Conservation (phyloP, 2,888 invertebrate genomes). For the Philopedon plagiatum region DNA sequence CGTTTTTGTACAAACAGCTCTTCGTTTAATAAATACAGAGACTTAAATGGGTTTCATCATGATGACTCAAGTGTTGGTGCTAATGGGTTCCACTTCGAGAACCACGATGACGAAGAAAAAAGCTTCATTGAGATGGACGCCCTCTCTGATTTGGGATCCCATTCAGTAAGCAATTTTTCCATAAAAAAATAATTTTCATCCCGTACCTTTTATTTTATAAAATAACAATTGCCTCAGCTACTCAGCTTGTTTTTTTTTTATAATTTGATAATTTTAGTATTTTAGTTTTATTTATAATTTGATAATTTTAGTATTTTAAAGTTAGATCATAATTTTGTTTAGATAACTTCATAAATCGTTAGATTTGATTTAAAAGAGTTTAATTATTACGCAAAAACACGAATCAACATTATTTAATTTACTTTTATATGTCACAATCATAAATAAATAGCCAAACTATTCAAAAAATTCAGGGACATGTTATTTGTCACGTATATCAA, state of each 20-base stretch:
- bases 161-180: slow-evolving; percentile 47
- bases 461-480: background rate
- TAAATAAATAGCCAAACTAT: background rate
- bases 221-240: background rate
- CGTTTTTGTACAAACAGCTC: slow-evolving; percentile 47
- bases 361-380: background rate
- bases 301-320: slow-evolving; percentile 23
- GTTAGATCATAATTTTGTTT: slow-evolving; percentile 31
- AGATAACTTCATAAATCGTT: slow-evolving; percentile 6
- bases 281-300: no score
- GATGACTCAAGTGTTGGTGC: slow-evolving; percentile 37
- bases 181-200: background rate
- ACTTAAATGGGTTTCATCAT: slow-evolving; percentile 34
- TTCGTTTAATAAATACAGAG: slow-evolving; percentile 27
- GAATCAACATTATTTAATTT: background rate
- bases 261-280: slow-evolving; percentile 24
- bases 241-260: slow-evolving; percentile 25
- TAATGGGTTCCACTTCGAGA: slow-evolving; percentile 38
- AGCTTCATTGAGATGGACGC: slow-evolving; percentile 47
- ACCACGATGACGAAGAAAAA: slow-evolving; percentile 49
- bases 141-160: slow-evolving; percentile 51
- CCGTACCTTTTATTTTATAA: slow-evolving; percentile 2
- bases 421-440: no score
- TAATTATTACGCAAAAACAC: background rate
- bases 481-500: slow-evolving; percentile 12